These are phyloP conservation scores for Setophaga coronata DNA, from an alignment of 2,113 vertebrate species.

Conservation along the genomic window DNA sequence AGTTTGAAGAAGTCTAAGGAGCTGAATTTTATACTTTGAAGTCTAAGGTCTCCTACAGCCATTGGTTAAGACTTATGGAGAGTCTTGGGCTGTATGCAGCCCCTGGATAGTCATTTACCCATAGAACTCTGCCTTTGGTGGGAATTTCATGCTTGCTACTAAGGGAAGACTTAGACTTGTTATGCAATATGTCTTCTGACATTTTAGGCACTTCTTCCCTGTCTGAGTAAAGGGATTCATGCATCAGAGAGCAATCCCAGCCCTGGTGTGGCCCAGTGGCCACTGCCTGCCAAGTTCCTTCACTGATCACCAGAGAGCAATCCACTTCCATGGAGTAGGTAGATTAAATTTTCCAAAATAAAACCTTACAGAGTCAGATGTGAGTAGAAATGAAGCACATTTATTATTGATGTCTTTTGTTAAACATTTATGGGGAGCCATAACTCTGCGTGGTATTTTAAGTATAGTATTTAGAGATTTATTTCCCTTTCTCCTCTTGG, in stretches of 20 bases:
- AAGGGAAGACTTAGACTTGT: neutral
- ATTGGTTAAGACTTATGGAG: neutral
- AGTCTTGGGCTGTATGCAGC: neutral
- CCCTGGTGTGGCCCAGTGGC: rapidly evolving
- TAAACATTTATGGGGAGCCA: constrained; percentile 20
- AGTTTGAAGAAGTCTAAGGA: neutral
- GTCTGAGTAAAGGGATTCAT: neutral
- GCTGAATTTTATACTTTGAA: neutral
- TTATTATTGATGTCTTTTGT: constrained; percentile 37
- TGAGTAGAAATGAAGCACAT: neutral
- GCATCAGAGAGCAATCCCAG: neutral
- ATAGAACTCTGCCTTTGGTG: neutral
- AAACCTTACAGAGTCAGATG: neutral
- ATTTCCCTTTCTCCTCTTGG: neutral
- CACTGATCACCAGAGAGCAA: neutral
- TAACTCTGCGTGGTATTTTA: neutral
- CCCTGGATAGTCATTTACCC: neutral
- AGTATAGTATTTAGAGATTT: neutral
- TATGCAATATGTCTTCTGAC: neutral
- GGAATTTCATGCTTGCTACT: neutral
- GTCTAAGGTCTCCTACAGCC: neutral
- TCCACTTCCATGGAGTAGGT: neutral
- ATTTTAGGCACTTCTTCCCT: neutral
- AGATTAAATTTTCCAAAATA: constrained; percentile 1
- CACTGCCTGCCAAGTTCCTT: neutral